These are phyloP conservation scores for Pachypanchax playfairii DNA, from an alignment of 2,113 vertebrate species.

Conservation along the genomic window DNA sequence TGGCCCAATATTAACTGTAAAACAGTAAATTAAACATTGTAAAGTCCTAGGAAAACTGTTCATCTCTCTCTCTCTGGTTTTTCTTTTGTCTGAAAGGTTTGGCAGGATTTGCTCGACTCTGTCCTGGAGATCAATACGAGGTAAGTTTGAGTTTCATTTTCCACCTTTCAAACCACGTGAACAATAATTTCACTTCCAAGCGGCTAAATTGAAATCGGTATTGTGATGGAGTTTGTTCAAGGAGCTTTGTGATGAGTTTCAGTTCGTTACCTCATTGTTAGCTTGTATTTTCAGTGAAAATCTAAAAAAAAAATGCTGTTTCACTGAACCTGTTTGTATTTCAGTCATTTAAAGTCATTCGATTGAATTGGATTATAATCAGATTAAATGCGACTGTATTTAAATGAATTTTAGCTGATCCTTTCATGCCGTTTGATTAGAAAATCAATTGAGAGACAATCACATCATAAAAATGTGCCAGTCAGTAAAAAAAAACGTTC, in stretches of 20 bases:
- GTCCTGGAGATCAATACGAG: constrained; percentile 96
- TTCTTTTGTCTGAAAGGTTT: constrained; percentile 82
- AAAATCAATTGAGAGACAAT: no score
- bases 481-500: neutral
- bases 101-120: constrained; percentile 95
- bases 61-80: neutral
- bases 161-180: neutral
- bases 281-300: neutral
- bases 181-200: constrained; percentile 1
- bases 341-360: neutral
- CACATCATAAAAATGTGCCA: neutral
- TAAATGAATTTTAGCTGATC: neutral
- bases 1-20: no score
- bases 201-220: neutral
- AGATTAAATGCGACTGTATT: neutral
- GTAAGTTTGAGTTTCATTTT: constrained; percentile 65
- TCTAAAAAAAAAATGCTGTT: no score
- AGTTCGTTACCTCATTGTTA: neutral
- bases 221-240: neutral
- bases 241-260: neutral
- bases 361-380: neutral
- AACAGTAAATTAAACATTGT: no score
- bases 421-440: neutral
- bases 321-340: neutral
- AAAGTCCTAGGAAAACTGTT: neutral